These are phyloP conservation scores for Ylistrum balloti DNA, from an alignment of 1,140 invertebrate genomes.

Conservation along the genomic window DNA sequence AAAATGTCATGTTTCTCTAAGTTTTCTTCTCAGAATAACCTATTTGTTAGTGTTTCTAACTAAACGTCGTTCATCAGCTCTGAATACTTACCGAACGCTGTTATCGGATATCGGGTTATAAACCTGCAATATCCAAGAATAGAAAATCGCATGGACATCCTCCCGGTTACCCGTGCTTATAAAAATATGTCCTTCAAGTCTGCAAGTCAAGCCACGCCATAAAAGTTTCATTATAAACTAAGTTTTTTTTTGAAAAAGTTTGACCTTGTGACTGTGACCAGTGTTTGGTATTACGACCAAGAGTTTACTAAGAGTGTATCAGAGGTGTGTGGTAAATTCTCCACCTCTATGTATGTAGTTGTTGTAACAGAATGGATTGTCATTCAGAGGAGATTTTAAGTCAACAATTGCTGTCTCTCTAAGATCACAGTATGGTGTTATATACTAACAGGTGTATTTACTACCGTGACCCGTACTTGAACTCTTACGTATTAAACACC, in stretches of 20 bases:
- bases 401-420: background rate
- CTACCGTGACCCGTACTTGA: background rate
- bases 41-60: no score
- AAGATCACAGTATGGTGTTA: background rate
- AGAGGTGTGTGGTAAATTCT: no score
- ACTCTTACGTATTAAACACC: background rate
- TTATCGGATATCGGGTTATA: background rate
- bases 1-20: no score
- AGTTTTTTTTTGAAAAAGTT: no score
- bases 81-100: slow-evolving; percentile 24
- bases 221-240: background rate
- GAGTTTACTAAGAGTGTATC: no score
- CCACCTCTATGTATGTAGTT: background rate
- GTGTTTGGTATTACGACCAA: background rate
- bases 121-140: background rate
- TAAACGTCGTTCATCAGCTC: no score
- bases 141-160: background rate
- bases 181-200: no score
- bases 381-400: background rate
- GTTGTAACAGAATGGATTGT: background rate
- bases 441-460: background rate
- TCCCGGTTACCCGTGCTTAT: background rate
- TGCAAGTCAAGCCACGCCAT: no score
- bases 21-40: no score
- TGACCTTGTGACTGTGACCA: background rate